phyloP scores from a whole-genome alignment of 1,140 invertebrate genomes.

The Rhagoletis zephyria region DNA sequence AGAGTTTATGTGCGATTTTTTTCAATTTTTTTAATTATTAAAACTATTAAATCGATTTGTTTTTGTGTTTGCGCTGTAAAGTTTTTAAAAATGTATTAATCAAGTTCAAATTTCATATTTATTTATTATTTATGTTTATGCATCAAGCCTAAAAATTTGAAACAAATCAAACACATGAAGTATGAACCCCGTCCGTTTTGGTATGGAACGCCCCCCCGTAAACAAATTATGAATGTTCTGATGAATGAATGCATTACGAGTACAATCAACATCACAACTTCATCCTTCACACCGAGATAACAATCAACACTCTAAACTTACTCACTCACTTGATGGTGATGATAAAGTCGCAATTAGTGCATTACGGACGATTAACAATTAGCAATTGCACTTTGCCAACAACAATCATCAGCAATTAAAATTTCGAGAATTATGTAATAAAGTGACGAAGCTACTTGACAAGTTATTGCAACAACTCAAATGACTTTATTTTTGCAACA shows the following conservation, averaged over 20 bases:
- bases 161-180: too few species aligned
- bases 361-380: neutral
- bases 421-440: conserved; percentile 50
- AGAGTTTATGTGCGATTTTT: too few species aligned
- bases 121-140: too few species aligned
- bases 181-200: too few species aligned
- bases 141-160: too few species aligned
- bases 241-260: neutral
- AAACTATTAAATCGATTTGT: too few species aligned
- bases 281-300: neutral
- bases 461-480: conserved; percentile 6
- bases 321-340: neutral
- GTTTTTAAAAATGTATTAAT: too few species aligned
- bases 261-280: neutral
- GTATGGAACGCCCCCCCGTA: too few species aligned
- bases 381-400: conserved; percentile 10
- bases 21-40: too few species aligned
- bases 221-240: too few species aligned
- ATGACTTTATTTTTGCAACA: conserved; percentile 4
- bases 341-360: neutral
- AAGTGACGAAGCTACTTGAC: conserved; percentile 40
- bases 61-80: too few species aligned
- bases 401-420: neutral
- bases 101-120: too few species aligned
- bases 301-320: neutral